These are phyloP conservation scores for Ophion ventricosus DNA, from an alignment of 2,888 invertebrate species.

Conservation along the genomic window DNA sequence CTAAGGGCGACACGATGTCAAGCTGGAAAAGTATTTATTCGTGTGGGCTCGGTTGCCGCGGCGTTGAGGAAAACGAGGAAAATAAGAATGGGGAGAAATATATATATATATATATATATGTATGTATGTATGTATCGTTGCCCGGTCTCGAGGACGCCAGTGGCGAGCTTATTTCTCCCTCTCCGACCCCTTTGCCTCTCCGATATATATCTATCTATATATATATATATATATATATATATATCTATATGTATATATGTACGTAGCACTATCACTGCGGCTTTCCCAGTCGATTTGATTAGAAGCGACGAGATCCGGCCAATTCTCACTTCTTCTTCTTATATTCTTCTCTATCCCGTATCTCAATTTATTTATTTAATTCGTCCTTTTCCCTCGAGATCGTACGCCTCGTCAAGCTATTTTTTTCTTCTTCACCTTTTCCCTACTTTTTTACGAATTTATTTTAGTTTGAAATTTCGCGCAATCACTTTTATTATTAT, in stretches of 20 bases:
- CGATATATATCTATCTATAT: not conserved
- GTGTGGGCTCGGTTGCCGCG: constrained; percentile 2
- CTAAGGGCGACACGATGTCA: constrained; percentile 20
- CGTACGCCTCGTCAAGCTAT: not conserved
- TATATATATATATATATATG: not conserved
- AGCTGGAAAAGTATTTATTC: constrained; percentile 37
- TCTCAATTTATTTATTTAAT: constrained; percentile 7
- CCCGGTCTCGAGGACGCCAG: constrained; percentile 56
- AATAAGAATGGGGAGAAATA: not conserved
- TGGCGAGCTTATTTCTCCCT: constrained; percentile 34
- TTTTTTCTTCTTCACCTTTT: not conserved
- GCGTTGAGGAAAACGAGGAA: constrained; percentile 21
- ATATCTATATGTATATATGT: not conserved
- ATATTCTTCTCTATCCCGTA: constrained; percentile 2
- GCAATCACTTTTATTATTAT: not conserved
- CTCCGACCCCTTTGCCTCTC: constrained; percentile 15
- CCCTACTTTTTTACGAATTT: not conserved
- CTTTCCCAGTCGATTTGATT: constrained; percentile 58
- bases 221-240: constrained; percentile 28
- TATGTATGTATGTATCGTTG: constrained; percentile 2
- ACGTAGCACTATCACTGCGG: constrained; percentile 58
- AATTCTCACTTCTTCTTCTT: constrained; percentile 33
- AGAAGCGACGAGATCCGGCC: constrained; percentile 33
- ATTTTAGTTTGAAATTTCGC: not conserved
- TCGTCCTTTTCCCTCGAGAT: not conserved